These are phyloP conservation scores for Thinocorus orbignyianus DNA, from an alignment of 2,113 vertebrate genomes.

Conservation along the genomic window DNA sequence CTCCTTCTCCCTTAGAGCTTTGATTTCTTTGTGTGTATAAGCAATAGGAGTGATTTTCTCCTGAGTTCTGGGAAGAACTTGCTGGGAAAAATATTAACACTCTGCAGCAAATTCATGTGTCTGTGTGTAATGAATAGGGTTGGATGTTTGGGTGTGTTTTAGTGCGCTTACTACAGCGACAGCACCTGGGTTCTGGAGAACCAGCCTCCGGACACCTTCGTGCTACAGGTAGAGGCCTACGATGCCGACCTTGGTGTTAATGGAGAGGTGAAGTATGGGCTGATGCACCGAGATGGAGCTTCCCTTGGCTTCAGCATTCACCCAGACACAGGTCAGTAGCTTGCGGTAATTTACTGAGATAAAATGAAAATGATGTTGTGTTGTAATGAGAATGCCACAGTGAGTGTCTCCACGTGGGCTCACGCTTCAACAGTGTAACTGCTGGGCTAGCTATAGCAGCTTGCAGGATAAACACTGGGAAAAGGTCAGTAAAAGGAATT, in stretches of 20 bases:
- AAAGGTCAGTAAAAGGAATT: background rate
- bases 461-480: background rate
- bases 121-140: background rate
- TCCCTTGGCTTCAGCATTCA: conserved; percentile 83
- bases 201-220: conserved; percentile 80
- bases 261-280: conserved; percentile 86
- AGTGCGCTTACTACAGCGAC: conserved; percentile 87
- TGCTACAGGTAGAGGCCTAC: conserved; percentile 81
- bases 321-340: conserved; percentile 79
- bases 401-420: background rate
- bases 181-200: conserved; percentile 85
- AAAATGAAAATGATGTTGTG: background rate
- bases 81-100: background rate
- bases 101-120: background rate
- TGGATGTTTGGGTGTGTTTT: conserved; percentile 21
- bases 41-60: background rate
- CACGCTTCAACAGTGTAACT: background rate
- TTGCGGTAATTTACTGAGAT: background rate
- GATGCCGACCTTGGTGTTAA: conserved; percentile 87
- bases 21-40: background rate
- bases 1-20: background rate
- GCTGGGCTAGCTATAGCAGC: background rate
- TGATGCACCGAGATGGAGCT: conserved; percentile 84
- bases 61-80: background rate
- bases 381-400: background rate